These are phyloP conservation scores for Astur gentilis DNA, from an alignment of 2,113 vertebrate genomes.

Conservation along the genomic window DNA sequence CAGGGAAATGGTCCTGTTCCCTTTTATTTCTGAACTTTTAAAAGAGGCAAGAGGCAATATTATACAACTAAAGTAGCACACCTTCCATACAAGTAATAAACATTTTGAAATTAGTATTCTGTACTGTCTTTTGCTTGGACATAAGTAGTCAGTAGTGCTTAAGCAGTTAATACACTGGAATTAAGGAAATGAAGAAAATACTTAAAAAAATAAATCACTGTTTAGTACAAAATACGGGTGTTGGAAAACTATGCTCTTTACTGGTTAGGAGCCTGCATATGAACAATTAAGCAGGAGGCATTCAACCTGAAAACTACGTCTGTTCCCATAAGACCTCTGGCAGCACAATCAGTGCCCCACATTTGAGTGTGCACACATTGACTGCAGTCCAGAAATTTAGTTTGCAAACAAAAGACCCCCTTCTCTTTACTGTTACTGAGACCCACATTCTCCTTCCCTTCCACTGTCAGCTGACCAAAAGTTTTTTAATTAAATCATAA, in stretches of 20 bases:
- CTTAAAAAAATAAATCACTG: neutral
- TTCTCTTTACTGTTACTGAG: neutral
- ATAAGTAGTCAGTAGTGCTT: neutral
- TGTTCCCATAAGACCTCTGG: neutral
- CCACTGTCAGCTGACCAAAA: neutral
- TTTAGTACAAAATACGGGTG: neutral
- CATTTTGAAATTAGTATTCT: neutral
- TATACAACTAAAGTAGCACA: neutral
- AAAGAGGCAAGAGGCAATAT: neutral
- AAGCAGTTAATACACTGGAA: neutral
- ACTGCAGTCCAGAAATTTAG: neutral
- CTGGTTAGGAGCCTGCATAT: neutral
- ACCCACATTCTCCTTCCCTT: neutral
- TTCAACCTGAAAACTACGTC: neutral
- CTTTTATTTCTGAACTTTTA: neutral
- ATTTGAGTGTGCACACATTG: neutral
- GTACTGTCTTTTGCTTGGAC: neutral
- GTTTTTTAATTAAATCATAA: slow-evolving; percentile 28
- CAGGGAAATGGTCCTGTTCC: neutral
- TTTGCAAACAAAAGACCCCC: slow-evolving; percentile 21
- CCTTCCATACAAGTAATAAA: neutral
- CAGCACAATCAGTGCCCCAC: neutral
- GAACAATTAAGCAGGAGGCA: neutral
- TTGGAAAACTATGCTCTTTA: neutral
- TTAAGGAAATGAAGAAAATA: neutral